Conservation (phyloP, 2,888 invertebrate genomes). For the Helicoverpa assulta region DNA sequence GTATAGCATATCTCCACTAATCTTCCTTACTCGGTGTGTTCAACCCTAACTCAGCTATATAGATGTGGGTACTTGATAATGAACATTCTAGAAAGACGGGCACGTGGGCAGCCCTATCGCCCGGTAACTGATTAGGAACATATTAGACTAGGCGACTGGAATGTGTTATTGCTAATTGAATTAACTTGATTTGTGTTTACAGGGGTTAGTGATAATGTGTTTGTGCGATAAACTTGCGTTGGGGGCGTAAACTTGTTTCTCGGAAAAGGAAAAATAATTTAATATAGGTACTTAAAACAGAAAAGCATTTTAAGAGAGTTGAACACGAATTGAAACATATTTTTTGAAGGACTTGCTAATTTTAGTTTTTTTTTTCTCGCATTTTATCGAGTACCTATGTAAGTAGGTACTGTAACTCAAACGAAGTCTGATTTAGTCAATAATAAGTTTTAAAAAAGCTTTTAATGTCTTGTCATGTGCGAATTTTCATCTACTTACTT, state of each 20-base stretch:
- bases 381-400: too few species aligned
- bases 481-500: too few species aligned
- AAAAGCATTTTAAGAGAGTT: too few species aligned
- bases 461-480: background rate
- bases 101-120: constrained; percentile 64
- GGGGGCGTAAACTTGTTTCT: constrained; percentile 7
- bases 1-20: too few species aligned
- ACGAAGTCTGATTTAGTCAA: background rate
- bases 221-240: constrained; percentile 21
- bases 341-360: too few species aligned
- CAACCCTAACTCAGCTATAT: constrained; percentile 50
- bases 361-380: too few species aligned
- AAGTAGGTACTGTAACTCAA: background rate
- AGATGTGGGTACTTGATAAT: constrained; percentile 67
- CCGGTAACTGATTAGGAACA: constrained; percentile 74
- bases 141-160: constrained; percentile 72
- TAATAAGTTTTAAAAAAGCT: background rate
- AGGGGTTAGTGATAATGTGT: constrained; percentile 42
- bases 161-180: constrained; percentile 75
- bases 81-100: constrained; percentile 74
- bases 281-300: too few species aligned
- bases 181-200: constrained; percentile 61
- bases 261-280: background rate
- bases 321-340: too few species aligned
- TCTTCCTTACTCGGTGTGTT: too few species aligned